Evolutionary conservation across 2,888 invertebrate genomes (phyloP).

Genomic region (Athalia circularis): DNA sequence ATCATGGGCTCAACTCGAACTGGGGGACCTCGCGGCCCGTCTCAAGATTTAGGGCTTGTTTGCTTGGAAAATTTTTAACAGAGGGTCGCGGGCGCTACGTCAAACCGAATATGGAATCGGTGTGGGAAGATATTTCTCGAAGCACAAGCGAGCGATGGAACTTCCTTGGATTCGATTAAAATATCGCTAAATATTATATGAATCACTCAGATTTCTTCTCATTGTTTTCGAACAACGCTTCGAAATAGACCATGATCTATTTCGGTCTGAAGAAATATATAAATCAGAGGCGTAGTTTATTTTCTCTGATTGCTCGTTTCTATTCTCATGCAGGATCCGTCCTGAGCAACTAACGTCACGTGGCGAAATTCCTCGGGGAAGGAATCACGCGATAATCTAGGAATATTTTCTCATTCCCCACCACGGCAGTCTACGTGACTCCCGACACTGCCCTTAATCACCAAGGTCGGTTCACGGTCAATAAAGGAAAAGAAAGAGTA

Average conservation of each 20-base stretch:
- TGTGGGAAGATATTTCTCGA: not conserved
- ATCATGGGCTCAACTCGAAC: not conserved
- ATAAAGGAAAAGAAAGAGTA: not conserved
- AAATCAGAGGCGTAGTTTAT: slow-evolving; percentile 41
- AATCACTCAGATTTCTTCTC: slow-evolving; percentile 1
- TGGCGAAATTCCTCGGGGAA: slow-evolving; percentile 20
- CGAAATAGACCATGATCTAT: slow-evolving; percentile 27
- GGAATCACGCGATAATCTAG: slow-evolving; percentile 36
- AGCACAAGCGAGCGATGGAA: not conserved
- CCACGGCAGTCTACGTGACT: slow-evolving; percentile 42
- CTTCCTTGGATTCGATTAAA: slow-evolving; percentile 2
- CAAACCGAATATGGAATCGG: slow-evolving; percentile 32
- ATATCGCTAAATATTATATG: slow-evolving; percentile 10
- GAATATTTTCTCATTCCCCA: slow-evolving; percentile 6
- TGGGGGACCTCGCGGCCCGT: not conserved
- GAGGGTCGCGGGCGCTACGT: not conserved
- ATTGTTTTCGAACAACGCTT: slow-evolving; percentile 29
- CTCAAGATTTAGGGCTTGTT: not conserved
- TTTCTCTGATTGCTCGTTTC: slow-evolving; percentile 41
- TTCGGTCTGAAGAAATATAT: slow-evolving; percentile 20
- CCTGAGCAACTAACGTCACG: slow-evolving; percentile 6
- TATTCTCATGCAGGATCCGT: slow-evolving; percentile 44
- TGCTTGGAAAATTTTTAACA: not conserved
- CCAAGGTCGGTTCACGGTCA: slow-evolving; percentile 27
- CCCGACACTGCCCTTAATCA: slow-evolving; percentile 10